Conservation (phyloP, 2,888 invertebrate genomes). For the Brachypalpus laphriformis region DNA sequence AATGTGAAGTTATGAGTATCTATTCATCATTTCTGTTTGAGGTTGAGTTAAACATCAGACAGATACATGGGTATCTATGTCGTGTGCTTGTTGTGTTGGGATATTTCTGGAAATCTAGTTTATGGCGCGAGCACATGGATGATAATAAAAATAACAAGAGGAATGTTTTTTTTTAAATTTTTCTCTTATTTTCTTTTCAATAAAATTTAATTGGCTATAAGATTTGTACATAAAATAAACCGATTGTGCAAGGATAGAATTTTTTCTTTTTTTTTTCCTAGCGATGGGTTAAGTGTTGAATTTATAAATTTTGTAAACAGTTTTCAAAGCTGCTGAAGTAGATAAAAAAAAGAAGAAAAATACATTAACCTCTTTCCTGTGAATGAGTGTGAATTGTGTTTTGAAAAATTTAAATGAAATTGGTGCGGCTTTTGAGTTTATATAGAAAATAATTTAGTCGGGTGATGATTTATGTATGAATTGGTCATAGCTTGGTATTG, state of each 20-base stretch:
- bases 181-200: background rate
- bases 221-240: background rate
- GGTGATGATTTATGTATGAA: background rate
- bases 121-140: slow-evolving; percentile 11
- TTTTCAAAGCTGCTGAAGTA: background rate
- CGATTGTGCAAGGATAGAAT: background rate
- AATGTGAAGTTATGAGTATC: background rate
- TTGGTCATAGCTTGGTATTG: background rate
- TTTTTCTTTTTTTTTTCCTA: background rate
- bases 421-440: background rate
- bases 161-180: too few species aligned
- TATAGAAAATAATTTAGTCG: background rate
- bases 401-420: too few species aligned
- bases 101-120: slow-evolving; percentile 15
- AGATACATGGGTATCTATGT: background rate
- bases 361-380: background rate
- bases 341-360: too few species aligned
- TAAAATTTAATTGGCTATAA: slow-evolving; percentile 30
- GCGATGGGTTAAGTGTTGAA: background rate
- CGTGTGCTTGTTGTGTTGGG: background rate
- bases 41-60: background rate
- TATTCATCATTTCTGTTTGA: background rate
- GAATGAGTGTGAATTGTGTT: too few species aligned
- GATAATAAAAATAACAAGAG: background rate
- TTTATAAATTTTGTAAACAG: background rate